Conservation (phyloP, 2,113 vertebrate genomes). For the Trogon surrucura region DNA sequence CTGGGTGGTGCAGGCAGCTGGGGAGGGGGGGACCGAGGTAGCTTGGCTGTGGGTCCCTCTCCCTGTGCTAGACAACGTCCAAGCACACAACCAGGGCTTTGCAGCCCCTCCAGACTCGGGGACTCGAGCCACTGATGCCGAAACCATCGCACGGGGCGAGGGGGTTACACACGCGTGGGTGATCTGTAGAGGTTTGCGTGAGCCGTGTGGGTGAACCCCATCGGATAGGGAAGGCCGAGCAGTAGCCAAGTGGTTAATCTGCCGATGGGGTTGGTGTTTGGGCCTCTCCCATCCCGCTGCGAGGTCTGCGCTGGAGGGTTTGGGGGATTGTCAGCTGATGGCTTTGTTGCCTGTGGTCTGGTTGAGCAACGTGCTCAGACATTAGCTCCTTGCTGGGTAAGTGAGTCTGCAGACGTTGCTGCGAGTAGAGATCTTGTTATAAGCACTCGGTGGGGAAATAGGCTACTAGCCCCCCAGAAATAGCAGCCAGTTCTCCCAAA, state of each 20-base stretch:
- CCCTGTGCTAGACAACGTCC: rapidly evolving
- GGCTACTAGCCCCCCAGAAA: background rate
- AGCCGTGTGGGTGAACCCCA: background rate
- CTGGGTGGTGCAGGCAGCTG: background rate
- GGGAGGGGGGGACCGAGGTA: background rate
- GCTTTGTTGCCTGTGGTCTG: slow-evolving; percentile 28
- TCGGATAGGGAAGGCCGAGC: background rate
- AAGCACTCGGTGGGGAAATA: background rate
- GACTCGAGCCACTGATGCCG: background rate
- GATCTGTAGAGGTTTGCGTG: background rate
- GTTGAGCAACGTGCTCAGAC: background rate
- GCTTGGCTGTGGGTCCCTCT: background rate
- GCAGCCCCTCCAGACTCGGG: background rate
- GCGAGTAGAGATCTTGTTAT: slow-evolving; percentile 10
- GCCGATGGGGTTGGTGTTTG: background rate
- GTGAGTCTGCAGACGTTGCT: background rate
- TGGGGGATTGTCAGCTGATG: slow-evolving; percentile 37
- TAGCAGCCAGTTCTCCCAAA: background rate
- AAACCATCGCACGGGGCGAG: background rate
- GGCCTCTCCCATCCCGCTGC: background rate
- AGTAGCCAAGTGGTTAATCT: background rate
- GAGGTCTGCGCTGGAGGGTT: slow-evolving; percentile 10
- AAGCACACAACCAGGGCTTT: background rate
- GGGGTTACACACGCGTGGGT: background rate
- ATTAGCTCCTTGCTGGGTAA: background rate